Base-by-base conservation (phyloP, 2,113 vertebrate genomes). In the Lampris megalopsis region DNA sequence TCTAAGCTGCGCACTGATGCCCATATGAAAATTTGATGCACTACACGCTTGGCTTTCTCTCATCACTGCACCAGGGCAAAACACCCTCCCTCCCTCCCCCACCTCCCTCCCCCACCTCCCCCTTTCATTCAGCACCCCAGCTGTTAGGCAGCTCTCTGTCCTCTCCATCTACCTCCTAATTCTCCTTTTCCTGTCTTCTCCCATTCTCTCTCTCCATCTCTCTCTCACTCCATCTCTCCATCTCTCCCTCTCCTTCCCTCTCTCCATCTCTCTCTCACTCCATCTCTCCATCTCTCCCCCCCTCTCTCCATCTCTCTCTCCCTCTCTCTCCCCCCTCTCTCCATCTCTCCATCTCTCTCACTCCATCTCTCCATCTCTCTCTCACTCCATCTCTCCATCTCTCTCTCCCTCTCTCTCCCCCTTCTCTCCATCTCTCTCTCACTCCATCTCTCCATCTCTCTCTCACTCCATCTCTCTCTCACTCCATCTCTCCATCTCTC, bases 11-110 rank as follows among this genome's bases (percentile, higher is more conserved):
- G 84, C 86, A 78, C 91, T 88, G 89, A 91, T 89, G 90, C 93
- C 88, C 68, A 9, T 65, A 90, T 92, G 79, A 92, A 93, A 90
- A 93, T 92, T 86, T 92, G 89, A 94, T 92, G 91, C 87, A 79
- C 86, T 88, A 73, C 77, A 87, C 73, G 83, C 88, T 89, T 76
- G 79, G 80, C 75, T 87, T 83, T 80, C 82, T 81, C 77, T 70
- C 87, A 79, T 88, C 73, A 69, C 82, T 68, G 69, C 82, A 52
- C 85, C 64, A 71, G 81, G 76, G 86, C 84, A 88, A 83, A 91
- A 89, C 83, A 88, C 84, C 83, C 82, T 56, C 66, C 69, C 75
- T 66, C 63, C 77, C 77, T 69, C 78, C 69, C 62, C 9, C 68
- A 5, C 24, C 24, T 24, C 24, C 24, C 24, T 24, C 24, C 24